Percentiles rank a stretch among this genome's conserved stretches.
Conservation (phyloP, 2,797 vertebrate genomes). For the Gymnothorax javanicus region DNA sequence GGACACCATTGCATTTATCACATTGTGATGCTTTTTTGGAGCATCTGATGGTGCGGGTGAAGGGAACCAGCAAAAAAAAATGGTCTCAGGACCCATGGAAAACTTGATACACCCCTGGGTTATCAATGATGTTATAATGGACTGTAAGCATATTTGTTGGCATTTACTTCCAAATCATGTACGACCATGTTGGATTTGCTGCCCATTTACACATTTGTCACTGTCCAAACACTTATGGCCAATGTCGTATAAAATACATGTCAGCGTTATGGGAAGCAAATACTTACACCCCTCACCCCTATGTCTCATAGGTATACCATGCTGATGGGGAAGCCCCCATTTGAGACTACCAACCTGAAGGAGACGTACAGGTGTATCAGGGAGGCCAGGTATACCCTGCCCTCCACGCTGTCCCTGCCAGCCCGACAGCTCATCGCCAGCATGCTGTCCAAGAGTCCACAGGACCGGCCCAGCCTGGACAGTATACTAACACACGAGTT, state of each 20-base stretch:
- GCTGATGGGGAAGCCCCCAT: conserved; percentile 92
- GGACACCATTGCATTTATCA: no score
- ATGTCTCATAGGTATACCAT: conserved; percentile 87
- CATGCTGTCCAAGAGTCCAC: conserved; percentile 90
- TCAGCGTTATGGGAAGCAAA: neutral
- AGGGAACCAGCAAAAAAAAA: no score
- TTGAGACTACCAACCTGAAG: conserved; percentile 97
- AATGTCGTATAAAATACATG: neutral
- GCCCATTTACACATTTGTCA: no score
- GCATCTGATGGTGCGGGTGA: no score
- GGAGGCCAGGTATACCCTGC: conserved; percentile 91
- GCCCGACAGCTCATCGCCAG: conserved; percentile 90
- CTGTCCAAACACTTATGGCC: no score
- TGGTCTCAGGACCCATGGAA: no score
- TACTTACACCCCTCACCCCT: conserved; percentile 27
- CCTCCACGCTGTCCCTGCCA: conserved; percentile 84
- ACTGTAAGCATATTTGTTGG: no score
- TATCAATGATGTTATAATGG: no score
- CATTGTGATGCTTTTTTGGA: no score
- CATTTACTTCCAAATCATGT: no score
- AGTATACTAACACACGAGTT: conserved; percentile 94
- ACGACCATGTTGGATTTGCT: no score
- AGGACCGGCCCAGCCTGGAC: conserved; percentile 88
- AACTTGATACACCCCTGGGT: neutral
- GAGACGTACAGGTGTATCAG: conserved; percentile 96